These are phyloP conservation scores for Ochropleura plecta DNA, from an alignment of 2,888 invertebrate genomes.

Conservation along the genomic window DNA sequence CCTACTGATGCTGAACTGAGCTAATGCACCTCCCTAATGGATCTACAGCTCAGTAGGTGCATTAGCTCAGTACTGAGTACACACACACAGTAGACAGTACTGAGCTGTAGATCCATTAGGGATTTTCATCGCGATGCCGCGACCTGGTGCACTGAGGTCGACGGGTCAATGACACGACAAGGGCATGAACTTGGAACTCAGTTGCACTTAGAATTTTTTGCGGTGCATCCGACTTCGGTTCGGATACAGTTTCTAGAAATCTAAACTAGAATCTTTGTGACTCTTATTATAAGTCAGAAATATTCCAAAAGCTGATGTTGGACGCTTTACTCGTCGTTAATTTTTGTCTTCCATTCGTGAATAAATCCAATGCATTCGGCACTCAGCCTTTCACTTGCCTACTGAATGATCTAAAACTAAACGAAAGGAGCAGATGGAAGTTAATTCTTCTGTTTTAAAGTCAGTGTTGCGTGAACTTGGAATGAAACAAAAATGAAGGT, in stretches of 20 bases:
- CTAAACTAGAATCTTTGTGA: too few species aligned
- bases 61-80: too few species aligned
- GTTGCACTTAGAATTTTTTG: constrained; percentile 30
- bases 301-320: constrained; percentile 1
- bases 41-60: too few species aligned
- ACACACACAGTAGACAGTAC: too few species aligned
- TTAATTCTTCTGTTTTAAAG: background rate
- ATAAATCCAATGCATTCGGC: background rate
- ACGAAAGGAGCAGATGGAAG: background rate
- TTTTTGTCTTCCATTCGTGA: background rate
- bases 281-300: background rate
- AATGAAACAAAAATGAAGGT: background rate
- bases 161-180: constrained; percentile 22
- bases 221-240: background rate
- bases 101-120: too few species aligned
- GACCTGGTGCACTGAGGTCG: background rate
- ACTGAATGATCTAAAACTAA: background rate
- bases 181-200: constrained; percentile 2
- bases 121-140: background rate
- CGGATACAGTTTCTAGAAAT: background rate
- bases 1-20: too few species aligned
- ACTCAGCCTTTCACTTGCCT: background rate
- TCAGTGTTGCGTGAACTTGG: background rate
- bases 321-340: background rate
- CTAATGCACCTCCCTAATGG: too few species aligned